phyloP scores from a whole-genome alignment of 2,888 invertebrate species.

The Folsomia manolachei region DNA sequence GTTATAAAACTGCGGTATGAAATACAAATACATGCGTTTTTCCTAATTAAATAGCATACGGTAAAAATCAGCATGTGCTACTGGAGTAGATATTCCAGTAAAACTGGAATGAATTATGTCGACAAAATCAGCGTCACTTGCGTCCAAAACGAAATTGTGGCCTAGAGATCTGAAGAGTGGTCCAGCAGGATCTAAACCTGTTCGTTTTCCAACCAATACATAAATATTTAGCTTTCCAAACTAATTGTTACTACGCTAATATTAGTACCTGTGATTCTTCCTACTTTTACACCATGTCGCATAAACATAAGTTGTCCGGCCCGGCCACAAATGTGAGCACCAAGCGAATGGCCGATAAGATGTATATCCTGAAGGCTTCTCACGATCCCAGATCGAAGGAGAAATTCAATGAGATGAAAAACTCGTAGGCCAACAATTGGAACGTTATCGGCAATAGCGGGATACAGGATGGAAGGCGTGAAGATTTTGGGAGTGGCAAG shows the following conservation, averaged over 20 bases:
- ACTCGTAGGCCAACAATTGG: slow-evolving; percentile 28
- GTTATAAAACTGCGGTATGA: neutral
- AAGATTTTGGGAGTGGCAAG: slow-evolving; percentile 20
- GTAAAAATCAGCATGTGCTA: slow-evolving; percentile 39
- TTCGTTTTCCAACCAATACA: too few species aligned
- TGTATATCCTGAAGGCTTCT: slow-evolving; percentile 25
- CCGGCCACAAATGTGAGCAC: slow-evolving; percentile 36
- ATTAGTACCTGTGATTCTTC: slow-evolving; percentile 37
- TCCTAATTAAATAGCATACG: slow-evolving; percentile 24
- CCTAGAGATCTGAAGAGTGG: slow-evolving; percentile 16
- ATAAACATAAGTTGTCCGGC: slow-evolving; percentile 29
- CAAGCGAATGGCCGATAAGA: slow-evolving; percentile 33
- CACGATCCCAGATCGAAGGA: slow-evolving; percentile 24
- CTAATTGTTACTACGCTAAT: too few species aligned
- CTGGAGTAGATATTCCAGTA: slow-evolving; percentile 28
- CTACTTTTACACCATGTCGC: slow-evolving; percentile 30
- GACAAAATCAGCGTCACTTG: slow-evolving; percentile 36
- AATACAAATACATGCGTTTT: too few species aligned
- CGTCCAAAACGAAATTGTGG: slow-evolving; percentile 25
- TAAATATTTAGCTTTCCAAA: too few species aligned
- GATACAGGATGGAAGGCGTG: slow-evolving; percentile 9
- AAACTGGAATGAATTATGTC: slow-evolving; percentile 39
- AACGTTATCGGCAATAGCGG: slow-evolving; percentile 27
- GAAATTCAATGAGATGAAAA: slow-evolving; percentile 23
- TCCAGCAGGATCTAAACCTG: slow-evolving; percentile 19